These are phyloP conservation scores for Choristoneura fumiferana DNA, from an alignment of 1,140 invertebrate species.

Conservation along the genomic window DNA sequence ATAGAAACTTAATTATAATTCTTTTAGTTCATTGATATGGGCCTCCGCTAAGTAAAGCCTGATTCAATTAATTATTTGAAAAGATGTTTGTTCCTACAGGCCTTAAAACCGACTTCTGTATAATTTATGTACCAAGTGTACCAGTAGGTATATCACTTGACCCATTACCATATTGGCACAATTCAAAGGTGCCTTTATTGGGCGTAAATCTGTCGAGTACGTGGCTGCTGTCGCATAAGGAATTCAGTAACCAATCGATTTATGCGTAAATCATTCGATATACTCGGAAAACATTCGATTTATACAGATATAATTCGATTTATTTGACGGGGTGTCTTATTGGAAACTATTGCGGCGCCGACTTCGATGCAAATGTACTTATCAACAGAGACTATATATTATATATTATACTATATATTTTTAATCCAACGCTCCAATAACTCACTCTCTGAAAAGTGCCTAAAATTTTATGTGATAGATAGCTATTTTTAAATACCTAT, in stretches of 20 bases:
- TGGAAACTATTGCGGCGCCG: neutral
- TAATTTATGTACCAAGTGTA: neutral
- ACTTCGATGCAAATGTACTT: neutral
- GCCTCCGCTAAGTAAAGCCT: too few relatives aligned
- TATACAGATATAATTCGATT: neutral
- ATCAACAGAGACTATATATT: too few relatives aligned
- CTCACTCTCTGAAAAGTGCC: too few relatives aligned
- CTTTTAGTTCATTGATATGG: too few relatives aligned
- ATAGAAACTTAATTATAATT: too few relatives aligned
- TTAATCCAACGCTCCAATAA: too few relatives aligned
- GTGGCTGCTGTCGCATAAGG: neutral
- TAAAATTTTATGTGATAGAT: too few relatives aligned
- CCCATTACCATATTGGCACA: constrained; percentile 15
- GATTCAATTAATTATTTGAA: too few relatives aligned
- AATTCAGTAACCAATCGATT: constrained; percentile 1
- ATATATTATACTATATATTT: too few relatives aligned
- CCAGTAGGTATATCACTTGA: neutral
- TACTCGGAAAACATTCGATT: neutral
- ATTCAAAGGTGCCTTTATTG: constrained; percentile 1
- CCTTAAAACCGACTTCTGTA: too few relatives aligned
- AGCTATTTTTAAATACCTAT: too few relatives aligned
- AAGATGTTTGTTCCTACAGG: too few relatives aligned
- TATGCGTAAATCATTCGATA: neutral
- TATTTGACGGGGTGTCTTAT: constrained; percentile 2
- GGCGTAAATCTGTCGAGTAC: constrained; percentile 2